Evolutionary conservation across 1,140 invertebrate species (phyloP), one percentile per base, ranked within the genome.

Genomic region (Pseudomyrmex pallidus): DNA sequence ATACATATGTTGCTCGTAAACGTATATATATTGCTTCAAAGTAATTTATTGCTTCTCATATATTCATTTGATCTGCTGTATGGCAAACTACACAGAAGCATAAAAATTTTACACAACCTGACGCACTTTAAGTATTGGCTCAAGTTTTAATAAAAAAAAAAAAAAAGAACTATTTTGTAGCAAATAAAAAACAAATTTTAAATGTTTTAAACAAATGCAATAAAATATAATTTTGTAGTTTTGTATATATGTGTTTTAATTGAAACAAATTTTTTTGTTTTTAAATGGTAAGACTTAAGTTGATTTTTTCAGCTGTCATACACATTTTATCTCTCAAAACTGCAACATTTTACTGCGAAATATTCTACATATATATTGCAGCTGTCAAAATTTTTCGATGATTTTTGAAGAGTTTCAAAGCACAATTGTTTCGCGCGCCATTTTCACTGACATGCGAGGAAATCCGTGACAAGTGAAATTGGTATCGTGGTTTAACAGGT

Each of bases 401-500:
- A 78, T 46, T 56, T 68, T 57, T 68, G 7, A 46, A 46, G 13
- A 9, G 3, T 9, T n/a, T n/a, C 4, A 10, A 15, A 48, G 12
- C 3, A 2, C 68, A 78, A 61, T 67, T n/a, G n/a, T 35, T 44
- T 13, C 2, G 22, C 44, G 12, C 10, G n/a, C 46, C 20, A 59
- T 80, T 80, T 80, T 10, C 15, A 1, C 0, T 48, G 35, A 78
- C 20, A 62, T 17, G 54, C 7, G 54, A 59, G 10, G 9, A 48
- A 57, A 48, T 15, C 35, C n/a, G 9, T 77, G 52, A 78, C 44
- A 78, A 70, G 15, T 22, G 22, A 25, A 61, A 59, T 80, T 80
- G 15, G 12, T 59, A 61, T 3, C 5, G 15, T 9, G 13, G n/a
- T 48, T 59, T 35, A 68, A 13, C 15, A 15, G 17, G 10, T 35